phyloP scores from a whole-genome alignment of 2,888 invertebrate species.

The Euzophera pinguis region DNA sequence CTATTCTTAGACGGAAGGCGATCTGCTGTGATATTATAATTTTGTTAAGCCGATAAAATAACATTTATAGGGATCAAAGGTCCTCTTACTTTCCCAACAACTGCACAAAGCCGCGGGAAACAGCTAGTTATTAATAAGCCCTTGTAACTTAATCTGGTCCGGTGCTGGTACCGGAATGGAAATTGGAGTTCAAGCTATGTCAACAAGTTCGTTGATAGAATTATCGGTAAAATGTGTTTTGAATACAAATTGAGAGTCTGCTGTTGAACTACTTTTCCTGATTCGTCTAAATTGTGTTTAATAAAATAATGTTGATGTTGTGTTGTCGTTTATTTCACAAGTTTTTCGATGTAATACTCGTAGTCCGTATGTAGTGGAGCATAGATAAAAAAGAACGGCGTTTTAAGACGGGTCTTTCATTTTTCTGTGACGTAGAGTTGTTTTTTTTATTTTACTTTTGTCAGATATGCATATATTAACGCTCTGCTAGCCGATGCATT shows the following conservation, averaged over 20 bases:
- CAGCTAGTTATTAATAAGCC: constrained; percentile 8
- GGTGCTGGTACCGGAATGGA: neutral
- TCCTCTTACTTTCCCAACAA: neutral
- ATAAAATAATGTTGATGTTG: neutral
- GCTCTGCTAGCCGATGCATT: too few species aligned
- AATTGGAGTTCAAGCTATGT: constrained; percentile 9
- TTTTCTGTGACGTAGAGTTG: too few species aligned
- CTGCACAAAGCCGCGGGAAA: neutral
- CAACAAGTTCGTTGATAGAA: constrained; percentile 9
- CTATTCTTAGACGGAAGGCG: neutral
- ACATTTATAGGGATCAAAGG: constrained; percentile 2
- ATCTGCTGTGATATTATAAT: neutral
- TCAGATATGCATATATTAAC: too few species aligned
- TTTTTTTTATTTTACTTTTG: too few species aligned
- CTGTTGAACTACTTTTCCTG: constrained; percentile 3
- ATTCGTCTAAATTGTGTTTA: neutral
- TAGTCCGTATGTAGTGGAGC: too few species aligned
- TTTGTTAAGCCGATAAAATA: neutral
- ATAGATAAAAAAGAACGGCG: too few species aligned
- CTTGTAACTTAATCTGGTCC: constrained; percentile 12
- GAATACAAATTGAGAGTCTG: constrained; percentile 10
- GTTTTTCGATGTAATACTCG: too few species aligned
- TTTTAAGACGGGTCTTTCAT: too few species aligned
- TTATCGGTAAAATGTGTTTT: constrained; percentile 12
- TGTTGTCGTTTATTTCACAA: too few species aligned